A percentile compares a stretch with the other conserved stretches of the same genome.
phyloP scores from a whole-genome alignment of 2,113 vertebrate genomes.

The Brachyistius frenatus region DNA sequence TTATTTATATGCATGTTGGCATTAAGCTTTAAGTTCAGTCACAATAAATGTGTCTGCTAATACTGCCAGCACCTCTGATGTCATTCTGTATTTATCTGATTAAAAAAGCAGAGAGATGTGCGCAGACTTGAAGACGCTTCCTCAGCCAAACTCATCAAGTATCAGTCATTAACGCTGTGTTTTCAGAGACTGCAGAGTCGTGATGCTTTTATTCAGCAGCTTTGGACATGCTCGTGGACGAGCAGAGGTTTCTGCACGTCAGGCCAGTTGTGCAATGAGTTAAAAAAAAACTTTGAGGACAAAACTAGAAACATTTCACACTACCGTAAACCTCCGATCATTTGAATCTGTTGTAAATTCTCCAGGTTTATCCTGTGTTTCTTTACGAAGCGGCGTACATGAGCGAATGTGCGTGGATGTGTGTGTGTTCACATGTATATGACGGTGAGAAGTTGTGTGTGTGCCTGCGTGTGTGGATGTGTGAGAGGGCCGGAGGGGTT shows the following conservation, averaged over 20 bases:
- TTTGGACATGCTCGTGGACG: slow-evolving; percentile 17
- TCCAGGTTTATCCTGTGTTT: too few species aligned
- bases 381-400: not conserved
- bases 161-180: slow-evolving; percentile 31
- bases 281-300: not conserved
- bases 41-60: not conserved
- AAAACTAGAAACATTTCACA: not conserved
- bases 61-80: slow-evolving; percentile 10
- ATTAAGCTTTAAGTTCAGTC: not conserved
- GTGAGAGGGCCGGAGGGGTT: slow-evolving; percentile 10
- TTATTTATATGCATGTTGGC: not conserved
- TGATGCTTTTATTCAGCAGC: not conserved
- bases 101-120: not conserved
- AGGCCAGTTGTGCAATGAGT: not conserved
- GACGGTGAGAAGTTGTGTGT: slow-evolving; percentile 22
- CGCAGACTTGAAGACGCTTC: slow-evolving; percentile 22
- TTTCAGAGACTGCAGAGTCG: slow-evolving; percentile 10
- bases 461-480: not conserved
- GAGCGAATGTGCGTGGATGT: slow-evolving; percentile 12
- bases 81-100: slow-evolving; percentile 14
- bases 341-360: too few species aligned
- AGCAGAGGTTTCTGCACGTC: not conserved
- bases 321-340: not conserved
- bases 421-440: slow-evolving; percentile 29
- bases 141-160: slow-evolving; percentile 28